Conservation (phyloP, 1,140 invertebrate genomes). For the Heliconius nattereri region DNA sequence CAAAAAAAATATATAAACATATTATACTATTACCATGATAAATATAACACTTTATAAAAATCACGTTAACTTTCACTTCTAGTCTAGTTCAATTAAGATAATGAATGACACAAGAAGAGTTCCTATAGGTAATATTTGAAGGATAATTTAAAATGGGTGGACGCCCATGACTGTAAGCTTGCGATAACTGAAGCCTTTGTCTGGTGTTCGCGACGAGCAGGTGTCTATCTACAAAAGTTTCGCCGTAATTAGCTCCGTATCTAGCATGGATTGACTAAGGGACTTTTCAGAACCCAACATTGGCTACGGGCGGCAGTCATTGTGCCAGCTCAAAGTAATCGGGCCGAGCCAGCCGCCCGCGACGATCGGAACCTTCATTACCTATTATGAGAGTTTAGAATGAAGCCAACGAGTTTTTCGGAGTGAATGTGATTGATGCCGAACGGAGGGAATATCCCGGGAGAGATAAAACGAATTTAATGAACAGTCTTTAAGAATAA, state of each 20-base stretch:
- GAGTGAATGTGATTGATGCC: constrained; percentile 80
- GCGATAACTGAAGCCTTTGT: constrained; percentile 77
- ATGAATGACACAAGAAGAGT: constrained; percentile 40
- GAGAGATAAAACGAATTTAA: constrained; percentile 81
- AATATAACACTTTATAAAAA: background rate
- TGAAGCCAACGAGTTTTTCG: constrained; percentile 80
- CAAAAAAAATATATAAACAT: too few relatives aligned
- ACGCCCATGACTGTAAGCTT: constrained; percentile 59
- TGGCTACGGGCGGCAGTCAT: constrained; percentile 73
- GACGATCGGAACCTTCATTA: constrained; percentile 79
- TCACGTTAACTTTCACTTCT: background rate
- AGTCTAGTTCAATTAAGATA: background rate
- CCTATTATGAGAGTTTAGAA: constrained; percentile 81
- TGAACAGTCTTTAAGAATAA: constrained; percentile 81
- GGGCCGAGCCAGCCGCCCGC: constrained; percentile 69
- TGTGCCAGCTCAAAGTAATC: constrained; percentile 78
- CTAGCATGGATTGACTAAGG: constrained; percentile 74
- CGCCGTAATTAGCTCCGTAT: constrained; percentile 76
- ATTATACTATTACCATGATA: background rate
- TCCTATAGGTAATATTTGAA: constrained; percentile 37
- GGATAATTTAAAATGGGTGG: constrained; percentile 3
- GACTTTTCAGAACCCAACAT: constrained; percentile 77
- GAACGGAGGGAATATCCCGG: constrained; percentile 77
- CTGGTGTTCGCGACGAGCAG: constrained; percentile 69
- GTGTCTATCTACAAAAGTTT: constrained; percentile 80